Conservation (phyloP, 2,888 invertebrate species). For the Drosophila longiperda region DNA sequence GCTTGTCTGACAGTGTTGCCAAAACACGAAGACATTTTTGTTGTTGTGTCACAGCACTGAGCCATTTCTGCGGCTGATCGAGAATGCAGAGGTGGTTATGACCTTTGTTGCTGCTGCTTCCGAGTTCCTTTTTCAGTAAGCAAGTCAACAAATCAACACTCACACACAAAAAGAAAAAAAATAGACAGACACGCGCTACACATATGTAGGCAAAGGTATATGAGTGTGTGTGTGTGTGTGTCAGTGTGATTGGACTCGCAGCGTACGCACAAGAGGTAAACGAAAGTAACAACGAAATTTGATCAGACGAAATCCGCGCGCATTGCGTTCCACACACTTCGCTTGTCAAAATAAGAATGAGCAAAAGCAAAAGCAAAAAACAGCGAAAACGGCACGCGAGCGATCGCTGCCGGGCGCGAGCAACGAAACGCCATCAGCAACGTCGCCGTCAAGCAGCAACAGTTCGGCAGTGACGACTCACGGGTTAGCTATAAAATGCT, state of each 20-base stretch:
- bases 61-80: constrained; percentile 38
- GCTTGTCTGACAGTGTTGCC: constrained; percentile 37
- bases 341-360: constrained; percentile 76
- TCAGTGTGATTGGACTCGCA: constrained; percentile 12
- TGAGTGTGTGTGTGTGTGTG: not conserved
- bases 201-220: constrained; percentile 10
- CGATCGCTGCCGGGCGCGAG: constrained; percentile 52
- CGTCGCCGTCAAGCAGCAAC: constrained; percentile 36
- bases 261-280: constrained; percentile 38
- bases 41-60: constrained; percentile 58
- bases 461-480: constrained; percentile 25
- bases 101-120: constrained; percentile 8
- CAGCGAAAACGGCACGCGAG: constrained; percentile 61
- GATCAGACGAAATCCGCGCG: constrained; percentile 46
- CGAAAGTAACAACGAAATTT: constrained; percentile 57
- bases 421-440: constrained; percentile 23
- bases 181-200: constrained; percentile 11
- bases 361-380: constrained; percentile 61
- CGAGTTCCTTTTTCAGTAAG: constrained; percentile 25
- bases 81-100: constrained; percentile 5
- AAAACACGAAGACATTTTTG: constrained; percentile 49
- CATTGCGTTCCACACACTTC: constrained; percentile 64
- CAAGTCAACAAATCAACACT: constrained; percentile 4
- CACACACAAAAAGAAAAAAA: constrained; percentile 5
- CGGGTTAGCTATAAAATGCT: constrained; percentile 5